phyloP scores from a whole-genome alignment of 2,113 vertebrate species.

The Excalfactoria chinensis region DNA sequence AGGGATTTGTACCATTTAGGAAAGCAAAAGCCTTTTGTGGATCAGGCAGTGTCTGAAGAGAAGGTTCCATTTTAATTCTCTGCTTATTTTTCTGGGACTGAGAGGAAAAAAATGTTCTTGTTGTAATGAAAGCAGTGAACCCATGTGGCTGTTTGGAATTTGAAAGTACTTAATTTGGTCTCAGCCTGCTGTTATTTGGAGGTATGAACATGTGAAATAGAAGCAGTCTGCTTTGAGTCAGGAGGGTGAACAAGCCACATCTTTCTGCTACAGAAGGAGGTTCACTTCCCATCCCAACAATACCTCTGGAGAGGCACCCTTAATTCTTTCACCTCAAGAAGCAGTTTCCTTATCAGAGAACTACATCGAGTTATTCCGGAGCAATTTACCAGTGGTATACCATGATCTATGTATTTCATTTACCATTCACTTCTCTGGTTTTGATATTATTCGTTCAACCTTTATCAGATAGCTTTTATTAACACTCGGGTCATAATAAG shows the following conservation, averaged over 20 bases:
- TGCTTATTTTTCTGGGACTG: neutral
- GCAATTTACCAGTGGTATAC: neutral
- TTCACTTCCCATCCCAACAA: neutral
- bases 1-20: neutral
- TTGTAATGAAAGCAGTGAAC: conserved; percentile 5
- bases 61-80: neutral
- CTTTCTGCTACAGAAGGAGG: neutral
- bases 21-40: conserved; percentile 34
- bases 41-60: neutral
- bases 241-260: neutral
- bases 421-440: neutral
- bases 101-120: neutral
- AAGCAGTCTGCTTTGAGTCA: neutral
- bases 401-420: neutral
- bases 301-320: neutral
- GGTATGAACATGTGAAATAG: neutral
- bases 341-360: neutral
- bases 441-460: neutral
- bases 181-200: neutral
- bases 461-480: neutral
- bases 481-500: neutral
- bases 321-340: neutral
- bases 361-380: neutral
- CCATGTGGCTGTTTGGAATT: neutral
- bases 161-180: neutral